A percentile compares a stretch with the other conserved stretches of the same genome.
Conservation (phyloP, 2,797 vertebrate genomes). For the Lepilemur septentrionalis region DNA sequence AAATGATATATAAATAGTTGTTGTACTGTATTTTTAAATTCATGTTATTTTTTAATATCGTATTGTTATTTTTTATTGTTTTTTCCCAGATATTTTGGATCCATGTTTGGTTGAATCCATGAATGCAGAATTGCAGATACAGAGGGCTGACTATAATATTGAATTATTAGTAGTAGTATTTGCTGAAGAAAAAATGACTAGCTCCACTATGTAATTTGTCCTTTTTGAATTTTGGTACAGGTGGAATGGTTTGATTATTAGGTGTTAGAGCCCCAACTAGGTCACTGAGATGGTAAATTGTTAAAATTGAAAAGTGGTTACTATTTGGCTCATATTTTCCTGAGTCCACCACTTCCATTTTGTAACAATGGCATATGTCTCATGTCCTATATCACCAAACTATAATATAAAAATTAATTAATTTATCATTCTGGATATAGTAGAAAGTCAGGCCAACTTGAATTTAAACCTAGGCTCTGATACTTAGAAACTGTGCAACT, state of each 20-base stretch:
- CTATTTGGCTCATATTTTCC: not conserved
- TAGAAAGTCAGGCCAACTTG: not conserved
- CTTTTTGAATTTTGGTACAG: not conserved
- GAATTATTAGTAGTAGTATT: not conserved
- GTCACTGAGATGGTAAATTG: not conserved
- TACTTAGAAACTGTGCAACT: not conserved
- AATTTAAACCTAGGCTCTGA: not conserved
- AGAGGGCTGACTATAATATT: not conserved
- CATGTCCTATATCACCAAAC: not conserved
- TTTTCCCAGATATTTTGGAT: not conserved
- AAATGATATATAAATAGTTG: not conserved
- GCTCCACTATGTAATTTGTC: not conserved
- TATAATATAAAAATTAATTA: not conserved
- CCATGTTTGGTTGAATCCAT: not conserved
- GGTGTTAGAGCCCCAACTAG: not conserved
- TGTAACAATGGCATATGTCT: not conserved
- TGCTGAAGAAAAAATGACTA: not conserved
- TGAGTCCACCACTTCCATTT: not conserved
- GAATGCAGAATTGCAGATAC: not conserved
- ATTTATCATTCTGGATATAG: not conserved
- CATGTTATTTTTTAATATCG: not conserved
- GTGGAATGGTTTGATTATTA: not conserved
- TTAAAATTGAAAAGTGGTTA: not conserved
- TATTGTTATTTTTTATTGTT: not conserved
- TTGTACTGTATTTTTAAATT: not conserved